Evolutionary conservation across 2,888 invertebrate genomes (phyloP).

Genomic region (Perithous albicinctus): DNA sequence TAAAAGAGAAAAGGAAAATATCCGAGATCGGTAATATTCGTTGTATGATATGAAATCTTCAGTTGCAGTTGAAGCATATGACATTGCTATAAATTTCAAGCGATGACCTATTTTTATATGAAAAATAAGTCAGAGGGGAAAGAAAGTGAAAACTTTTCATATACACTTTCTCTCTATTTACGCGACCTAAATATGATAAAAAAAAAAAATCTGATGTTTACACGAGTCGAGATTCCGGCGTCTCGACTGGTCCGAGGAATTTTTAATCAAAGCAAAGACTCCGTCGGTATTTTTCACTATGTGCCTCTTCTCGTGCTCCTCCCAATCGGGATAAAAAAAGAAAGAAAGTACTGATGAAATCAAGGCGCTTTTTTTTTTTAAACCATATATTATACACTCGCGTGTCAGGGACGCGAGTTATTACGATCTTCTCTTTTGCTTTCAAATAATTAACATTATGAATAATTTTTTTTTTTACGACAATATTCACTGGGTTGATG

Average conservation of each 20-base stretch:
- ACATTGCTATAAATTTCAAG: neutral
- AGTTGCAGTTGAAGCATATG: neutral
- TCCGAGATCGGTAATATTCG: neutral
- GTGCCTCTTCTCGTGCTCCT: neutral
- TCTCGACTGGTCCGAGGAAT: conserved; percentile 31
- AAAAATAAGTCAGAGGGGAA: neutral
- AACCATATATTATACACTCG: neutral
- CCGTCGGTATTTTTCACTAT: conserved; percentile 27
- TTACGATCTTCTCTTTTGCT: neutral
- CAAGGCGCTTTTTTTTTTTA: too few relatives aligned
- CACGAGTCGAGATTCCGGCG: conserved; percentile 5
- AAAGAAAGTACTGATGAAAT: neutral
- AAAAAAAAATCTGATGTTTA: conserved; percentile 25
- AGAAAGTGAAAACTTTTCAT: neutral
- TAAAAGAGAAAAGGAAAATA: too few relatives aligned
- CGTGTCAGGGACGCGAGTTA: neutral
- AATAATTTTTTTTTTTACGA: neutral
- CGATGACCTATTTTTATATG: neutral
- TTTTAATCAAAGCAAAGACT: conserved; percentile 54
- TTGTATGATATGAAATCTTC: neutral
- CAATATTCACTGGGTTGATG: neutral
- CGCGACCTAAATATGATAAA: conserved; percentile 33
- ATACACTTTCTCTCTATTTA: neutral
- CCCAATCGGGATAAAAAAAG: conserved; percentile 3
- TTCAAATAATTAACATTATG: neutral